Conservation (phyloP, 2,113 vertebrate species). For the Heliornis fulica region DNA sequence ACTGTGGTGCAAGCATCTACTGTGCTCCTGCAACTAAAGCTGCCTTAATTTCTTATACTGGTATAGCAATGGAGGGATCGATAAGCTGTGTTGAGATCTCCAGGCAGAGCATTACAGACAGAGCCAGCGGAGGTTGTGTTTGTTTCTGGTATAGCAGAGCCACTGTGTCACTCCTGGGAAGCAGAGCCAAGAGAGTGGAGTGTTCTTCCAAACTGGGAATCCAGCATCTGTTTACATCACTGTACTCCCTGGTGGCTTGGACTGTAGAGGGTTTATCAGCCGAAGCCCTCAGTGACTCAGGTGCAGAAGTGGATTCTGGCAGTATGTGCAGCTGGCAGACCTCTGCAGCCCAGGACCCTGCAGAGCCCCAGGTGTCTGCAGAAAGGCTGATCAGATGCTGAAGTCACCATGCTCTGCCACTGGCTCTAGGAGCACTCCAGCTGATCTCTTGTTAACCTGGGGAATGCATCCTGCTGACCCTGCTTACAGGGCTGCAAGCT, state of each 20-base stretch:
- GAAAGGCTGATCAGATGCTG: not conserved
- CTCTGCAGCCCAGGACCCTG: not conserved
- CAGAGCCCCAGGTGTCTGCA: not conserved
- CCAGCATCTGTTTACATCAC: not conserved
- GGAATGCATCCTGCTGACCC: not conserved
- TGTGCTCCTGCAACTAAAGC: not conserved
- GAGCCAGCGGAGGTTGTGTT: not conserved
- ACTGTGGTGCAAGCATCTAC: not conserved
- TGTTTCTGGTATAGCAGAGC: not conserved
- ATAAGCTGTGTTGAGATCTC: not conserved
- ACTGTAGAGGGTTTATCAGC: not conserved
- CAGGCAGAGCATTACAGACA: not conserved
- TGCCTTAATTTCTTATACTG: not conserved
- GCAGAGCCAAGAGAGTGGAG: not conserved
- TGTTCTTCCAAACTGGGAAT: not conserved
- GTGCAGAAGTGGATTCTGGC: not conserved
- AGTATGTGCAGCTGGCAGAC: not conserved
- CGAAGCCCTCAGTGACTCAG: not conserved
- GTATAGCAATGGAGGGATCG: not conserved
- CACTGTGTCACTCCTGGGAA: not conserved
- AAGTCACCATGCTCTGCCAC: not conserved
- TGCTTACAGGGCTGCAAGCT: not conserved
- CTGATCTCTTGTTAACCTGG: not conserved
- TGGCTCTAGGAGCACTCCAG: not conserved
- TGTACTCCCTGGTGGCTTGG: accelerated